These are phyloP conservation scores for Pseudoips prasinana DNA, from an alignment of 2,888 invertebrate species.

Conservation along the genomic window DNA sequence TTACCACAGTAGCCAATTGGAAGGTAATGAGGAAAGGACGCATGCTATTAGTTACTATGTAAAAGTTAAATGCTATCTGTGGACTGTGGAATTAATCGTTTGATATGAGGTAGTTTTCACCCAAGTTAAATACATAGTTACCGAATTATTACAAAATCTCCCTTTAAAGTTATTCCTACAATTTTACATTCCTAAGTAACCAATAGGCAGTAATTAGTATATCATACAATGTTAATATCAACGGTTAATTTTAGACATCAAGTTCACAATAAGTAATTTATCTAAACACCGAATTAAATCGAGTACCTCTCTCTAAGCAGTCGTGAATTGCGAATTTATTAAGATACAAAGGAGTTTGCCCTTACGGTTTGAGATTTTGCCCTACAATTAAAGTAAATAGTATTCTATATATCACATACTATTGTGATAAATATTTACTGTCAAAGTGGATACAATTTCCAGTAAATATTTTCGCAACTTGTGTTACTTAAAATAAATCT, in stretches of 20 bases:
- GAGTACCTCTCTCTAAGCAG: conserved; percentile 61
- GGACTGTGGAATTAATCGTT: conserved; percentile 16
- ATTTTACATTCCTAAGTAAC: conserved; percentile 34
- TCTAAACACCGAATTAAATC: conserved; percentile 47
- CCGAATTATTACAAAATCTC: conserved; percentile 17
- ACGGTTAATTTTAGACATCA: conserved; percentile 61
- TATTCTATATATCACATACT: conserved; percentile 75
- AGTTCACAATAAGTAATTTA: conserved; percentile 53
- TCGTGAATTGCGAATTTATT: conserved; percentile 40
- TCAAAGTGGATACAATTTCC: conserved; percentile 40
- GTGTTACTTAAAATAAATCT: conserved; percentile 61
- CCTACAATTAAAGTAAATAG: conserved; percentile 59
- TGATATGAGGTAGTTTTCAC: conserved; percentile 4
- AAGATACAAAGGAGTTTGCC: conserved; percentile 41
- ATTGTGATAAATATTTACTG: conserved; percentile 67
- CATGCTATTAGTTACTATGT: conserved; percentile 57
- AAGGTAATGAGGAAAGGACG: conserved; percentile 54
- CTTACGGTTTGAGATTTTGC: conserved; percentile 67
- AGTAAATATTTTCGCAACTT: conserved; percentile 65
- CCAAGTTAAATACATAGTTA: conserved; percentile 13
- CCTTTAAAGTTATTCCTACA: conserved; percentile 20
- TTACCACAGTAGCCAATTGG: conserved; percentile 54
- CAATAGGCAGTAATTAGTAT: conserved; percentile 41
- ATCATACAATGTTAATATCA: conserved; percentile 38
- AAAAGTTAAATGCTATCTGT: conserved; percentile 44